These are phyloP conservation scores for Stenoptilia bipunctidactyla DNA, from an alignment of 2,888 invertebrate genomes.

Conservation along the genomic window DNA sequence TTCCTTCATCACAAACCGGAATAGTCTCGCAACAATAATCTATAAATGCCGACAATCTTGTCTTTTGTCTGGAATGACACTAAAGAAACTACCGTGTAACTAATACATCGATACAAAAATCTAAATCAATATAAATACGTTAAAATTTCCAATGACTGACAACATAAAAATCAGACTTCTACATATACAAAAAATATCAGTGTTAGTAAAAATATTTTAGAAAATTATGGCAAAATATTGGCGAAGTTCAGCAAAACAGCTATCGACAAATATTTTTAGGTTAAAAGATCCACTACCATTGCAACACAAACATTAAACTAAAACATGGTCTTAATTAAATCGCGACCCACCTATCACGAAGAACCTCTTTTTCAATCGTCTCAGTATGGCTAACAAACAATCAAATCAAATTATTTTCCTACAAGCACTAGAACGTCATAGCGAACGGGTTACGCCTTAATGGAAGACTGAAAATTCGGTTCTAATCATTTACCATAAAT, in stretches of 20 bases:
- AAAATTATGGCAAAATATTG: constrained; percentile 65
- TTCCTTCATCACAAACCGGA: constrained; percentile 29
- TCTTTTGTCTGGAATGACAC: constrained; percentile 71
- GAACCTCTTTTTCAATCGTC: constrained; percentile 1
- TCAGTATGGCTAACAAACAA: neutral
- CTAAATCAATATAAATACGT: neutral
- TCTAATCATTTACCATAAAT: neutral
- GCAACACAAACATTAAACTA: constrained; percentile 32
- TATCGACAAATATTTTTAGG: constrained; percentile 45
- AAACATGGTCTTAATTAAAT: constrained; percentile 31
- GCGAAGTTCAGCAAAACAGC: constrained; percentile 47
- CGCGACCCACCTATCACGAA: constrained; percentile 26
- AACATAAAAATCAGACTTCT: constrained; percentile 32
- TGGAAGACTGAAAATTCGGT: constrained; percentile 1
- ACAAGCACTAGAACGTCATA: too few relatives aligned
- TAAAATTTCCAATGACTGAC: constrained; percentile 16
- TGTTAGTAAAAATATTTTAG: constrained; percentile 44
- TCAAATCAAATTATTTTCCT: neutral
- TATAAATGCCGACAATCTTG: constrained; percentile 69
- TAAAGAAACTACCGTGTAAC: constrained; percentile 22
- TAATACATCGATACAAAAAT: too few relatives aligned
- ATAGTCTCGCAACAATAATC: constrained; percentile 43
- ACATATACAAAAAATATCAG: constrained; percentile 28
- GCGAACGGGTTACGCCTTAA: neutral
- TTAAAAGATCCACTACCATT: constrained; percentile 38